Percentiles rank a stretch among this genome's conserved stretches.
These are phyloP conservation scores for Strigamia transsilvanica DNA, from an alignment of 2,888 invertebrate species.

Conservation along the genomic window DNA sequence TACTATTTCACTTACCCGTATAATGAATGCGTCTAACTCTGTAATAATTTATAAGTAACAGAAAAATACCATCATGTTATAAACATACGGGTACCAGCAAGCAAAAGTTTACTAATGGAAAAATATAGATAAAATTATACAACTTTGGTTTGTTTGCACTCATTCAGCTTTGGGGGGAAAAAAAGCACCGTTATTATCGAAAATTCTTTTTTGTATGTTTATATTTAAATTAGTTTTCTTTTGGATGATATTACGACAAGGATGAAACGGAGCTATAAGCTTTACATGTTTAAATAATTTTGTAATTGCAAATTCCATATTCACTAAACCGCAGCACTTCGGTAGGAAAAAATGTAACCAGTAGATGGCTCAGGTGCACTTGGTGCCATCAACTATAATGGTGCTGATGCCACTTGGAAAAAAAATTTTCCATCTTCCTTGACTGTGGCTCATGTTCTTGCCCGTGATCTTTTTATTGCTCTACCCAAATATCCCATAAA, in stretches of 20 bases:
- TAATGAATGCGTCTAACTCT: background rate
- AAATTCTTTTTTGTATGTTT: background rate
- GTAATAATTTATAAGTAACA: background rate
- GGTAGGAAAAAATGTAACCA: background rate
- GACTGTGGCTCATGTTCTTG: conserved; percentile 12
- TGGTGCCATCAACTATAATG: conserved; percentile 17
- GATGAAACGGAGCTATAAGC: background rate
- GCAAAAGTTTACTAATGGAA: background rate
- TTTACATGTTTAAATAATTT: conserved; percentile 2
- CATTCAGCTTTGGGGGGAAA: no score
- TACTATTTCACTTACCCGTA: background rate
- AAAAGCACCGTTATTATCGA: no score
- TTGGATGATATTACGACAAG: background rate
- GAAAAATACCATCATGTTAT: background rate
- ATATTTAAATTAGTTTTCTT: no score
- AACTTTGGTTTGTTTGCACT: background rate
- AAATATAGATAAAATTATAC: no score
- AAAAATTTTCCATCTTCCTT: background rate
- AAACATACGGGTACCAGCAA: background rate
- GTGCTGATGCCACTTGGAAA: background rate
- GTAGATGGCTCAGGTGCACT: conserved; percentile 16
- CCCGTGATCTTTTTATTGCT: conserved; percentile 32
- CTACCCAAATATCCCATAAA: conserved; percentile 40
- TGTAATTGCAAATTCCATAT: conserved; percentile 16
- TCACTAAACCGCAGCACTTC: background rate